These are phyloP conservation scores for Candoia aspera DNA, from an alignment of 2,113 vertebrate genomes.

Conservation along the genomic window DNA sequence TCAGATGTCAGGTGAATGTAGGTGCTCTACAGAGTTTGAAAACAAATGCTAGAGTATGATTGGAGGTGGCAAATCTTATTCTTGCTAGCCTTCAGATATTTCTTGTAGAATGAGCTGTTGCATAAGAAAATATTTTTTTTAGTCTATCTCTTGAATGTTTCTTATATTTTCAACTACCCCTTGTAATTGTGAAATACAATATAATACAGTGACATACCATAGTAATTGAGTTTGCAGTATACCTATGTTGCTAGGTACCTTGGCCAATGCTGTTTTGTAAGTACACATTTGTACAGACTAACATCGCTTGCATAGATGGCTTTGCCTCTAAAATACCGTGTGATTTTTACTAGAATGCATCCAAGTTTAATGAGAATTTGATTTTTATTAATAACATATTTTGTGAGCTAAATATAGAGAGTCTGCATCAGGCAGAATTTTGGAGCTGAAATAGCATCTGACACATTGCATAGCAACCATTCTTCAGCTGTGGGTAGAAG, in stretches of 20 bases:
- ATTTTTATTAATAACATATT: slow-evolving; percentile 39
- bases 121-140: background rate
- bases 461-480: slow-evolving; percentile 21
- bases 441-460: slow-evolving; percentile 30
- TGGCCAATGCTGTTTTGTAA: slow-evolving; percentile 51
- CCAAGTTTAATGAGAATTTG: slow-evolving; percentile 20
- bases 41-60: background rate
- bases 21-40: background rate
- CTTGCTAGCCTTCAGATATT: background rate
- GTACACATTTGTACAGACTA: slow-evolving; percentile 51
- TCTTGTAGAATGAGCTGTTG: background rate
- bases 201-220: background rate
- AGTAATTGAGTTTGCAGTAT: slow-evolving; percentile 7
- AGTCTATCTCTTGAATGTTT: slow-evolving; percentile 2
- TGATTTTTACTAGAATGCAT: slow-evolving; percentile 41
- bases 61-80: too few relatives aligned
- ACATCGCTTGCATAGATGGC: slow-evolving; percentile 41
- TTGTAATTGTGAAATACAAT: slow-evolving; percentile 46
- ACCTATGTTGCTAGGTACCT: slow-evolving; percentile 69
- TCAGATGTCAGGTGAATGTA: background rate
- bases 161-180: slow-evolving; percentile 15
- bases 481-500: slow-evolving; percentile 22
- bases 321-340: slow-evolving; percentile 34
- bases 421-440: slow-evolving; percentile 33
- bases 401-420: slow-evolving; percentile 37